Evolutionary conservation across 1,140 invertebrate species (phyloP).

Genomic region (Polypedilum vanderplanki): DNA sequence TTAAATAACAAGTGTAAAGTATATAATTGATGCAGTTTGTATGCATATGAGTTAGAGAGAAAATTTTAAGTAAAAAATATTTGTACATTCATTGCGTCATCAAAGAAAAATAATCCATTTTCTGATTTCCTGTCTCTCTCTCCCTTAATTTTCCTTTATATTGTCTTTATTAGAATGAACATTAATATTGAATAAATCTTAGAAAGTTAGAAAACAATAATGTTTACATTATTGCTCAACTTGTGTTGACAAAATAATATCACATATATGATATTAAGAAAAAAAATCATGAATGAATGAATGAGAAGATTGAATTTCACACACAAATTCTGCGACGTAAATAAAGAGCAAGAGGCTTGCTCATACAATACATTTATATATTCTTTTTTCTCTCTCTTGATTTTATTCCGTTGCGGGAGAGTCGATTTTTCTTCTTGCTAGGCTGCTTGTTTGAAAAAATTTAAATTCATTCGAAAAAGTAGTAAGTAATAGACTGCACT

Average conservation of each 20-base stretch:
- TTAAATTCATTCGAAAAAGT: not conserved
- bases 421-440: not conserved
- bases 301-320: not conserved
- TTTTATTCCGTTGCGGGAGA: not conserved
- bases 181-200: not conserved
- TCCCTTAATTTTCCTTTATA: not conserved
- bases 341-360: not conserved
- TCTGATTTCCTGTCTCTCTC: not conserved
- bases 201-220: not conserved
- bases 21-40: not conserved
- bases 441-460: not conserved
- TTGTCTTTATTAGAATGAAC: too few species aligned
- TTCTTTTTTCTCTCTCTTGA: not conserved
- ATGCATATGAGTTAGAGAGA: not conserved
- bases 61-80: not conserved
- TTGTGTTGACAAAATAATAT: too few species aligned
- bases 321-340: not conserved
- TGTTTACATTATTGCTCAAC: not conserved
- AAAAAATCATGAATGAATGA: not conserved
- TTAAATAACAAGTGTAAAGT: not conserved
- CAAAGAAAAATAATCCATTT: too few species aligned
- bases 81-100: not conserved
- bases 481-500: not conserved
- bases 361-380: not conserved
- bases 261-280: not conserved